Conservation (phyloP, 2,888 invertebrate genomes). For the Cloeon dipterum region DNA sequence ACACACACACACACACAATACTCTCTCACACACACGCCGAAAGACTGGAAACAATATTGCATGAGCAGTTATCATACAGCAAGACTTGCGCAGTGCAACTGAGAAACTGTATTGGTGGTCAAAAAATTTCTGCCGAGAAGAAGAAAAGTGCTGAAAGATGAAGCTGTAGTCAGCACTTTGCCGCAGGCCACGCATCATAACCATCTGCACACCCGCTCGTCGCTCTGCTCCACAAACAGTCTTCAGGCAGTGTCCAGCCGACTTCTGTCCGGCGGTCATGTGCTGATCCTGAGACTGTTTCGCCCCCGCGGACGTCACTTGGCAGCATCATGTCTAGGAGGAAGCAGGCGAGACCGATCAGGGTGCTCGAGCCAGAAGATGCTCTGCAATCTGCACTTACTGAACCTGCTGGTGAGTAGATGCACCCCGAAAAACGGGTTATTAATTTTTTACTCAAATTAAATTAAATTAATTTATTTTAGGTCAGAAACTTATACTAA, state of each 20-base stretch:
- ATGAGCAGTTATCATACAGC: too few species aligned
- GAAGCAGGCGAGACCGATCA: conserved; percentile 10
- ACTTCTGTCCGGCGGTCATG: not conserved
- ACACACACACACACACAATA: not conserved
- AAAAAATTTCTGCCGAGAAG: not conserved
- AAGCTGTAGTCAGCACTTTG: not conserved
- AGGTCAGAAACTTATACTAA: too few species aligned
- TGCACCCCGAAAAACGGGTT: too few species aligned
- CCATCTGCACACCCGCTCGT: too few species aligned
- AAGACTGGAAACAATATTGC: too few species aligned
- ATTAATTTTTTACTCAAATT: too few species aligned
- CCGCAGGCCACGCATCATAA: too few species aligned
- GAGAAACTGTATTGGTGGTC: conserved; percentile 1
- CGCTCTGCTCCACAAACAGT: too few species aligned
- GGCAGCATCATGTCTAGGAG: conserved; percentile 8
- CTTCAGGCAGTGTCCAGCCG: not conserved
- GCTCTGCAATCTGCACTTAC: not conserved
- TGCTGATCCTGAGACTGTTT: not conserved
- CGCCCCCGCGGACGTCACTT: not conserved
- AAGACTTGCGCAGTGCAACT: conserved; percentile 3
- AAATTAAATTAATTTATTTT: too few species aligned
- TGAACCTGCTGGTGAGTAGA: not conserved
- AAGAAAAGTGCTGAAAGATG: conserved; percentile 2
- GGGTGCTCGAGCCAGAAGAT: conserved; percentile 9
- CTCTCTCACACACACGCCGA: too few species aligned